phyloP scores from a whole-genome alignment of 2,113 vertebrate genomes.

The Morone chrysops region DNA sequence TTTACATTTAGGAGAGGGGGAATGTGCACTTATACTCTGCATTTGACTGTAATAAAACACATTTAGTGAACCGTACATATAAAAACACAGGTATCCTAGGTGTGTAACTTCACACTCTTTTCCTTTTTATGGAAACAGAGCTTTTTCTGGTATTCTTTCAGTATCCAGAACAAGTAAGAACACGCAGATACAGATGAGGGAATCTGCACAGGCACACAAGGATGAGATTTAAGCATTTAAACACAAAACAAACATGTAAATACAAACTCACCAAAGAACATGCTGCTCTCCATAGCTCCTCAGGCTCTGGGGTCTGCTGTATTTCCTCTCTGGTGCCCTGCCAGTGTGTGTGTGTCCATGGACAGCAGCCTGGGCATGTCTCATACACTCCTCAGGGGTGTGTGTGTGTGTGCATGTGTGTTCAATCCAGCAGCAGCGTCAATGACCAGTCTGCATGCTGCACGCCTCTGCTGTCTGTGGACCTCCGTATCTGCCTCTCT shows the following conservation, averaged over 20 bases:
- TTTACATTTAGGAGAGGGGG: slow-evolving; percentile 31
- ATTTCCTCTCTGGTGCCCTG: slow-evolving; percentile 85
- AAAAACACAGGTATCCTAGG: slow-evolving; percentile 6
- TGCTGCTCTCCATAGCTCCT: slow-evolving; percentile 95
- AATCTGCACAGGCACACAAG: neutral
- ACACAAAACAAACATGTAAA: slow-evolving; percentile 14
- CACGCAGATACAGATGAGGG: neutral
- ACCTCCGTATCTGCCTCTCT: slow-evolving; percentile 60
- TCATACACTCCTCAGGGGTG: slow-evolving; percentile 82
- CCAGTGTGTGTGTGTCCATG: slow-evolving; percentile 77
- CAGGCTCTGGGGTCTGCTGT: slow-evolving; percentile 86
- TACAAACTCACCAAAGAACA: slow-evolving; percentile 98
- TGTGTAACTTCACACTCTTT: slow-evolving; percentile 57
- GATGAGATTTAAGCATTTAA: neutral
- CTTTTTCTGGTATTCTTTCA: neutral
- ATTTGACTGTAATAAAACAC: slow-evolving; percentile 53
- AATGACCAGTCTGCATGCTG: slow-evolving; percentile 77
- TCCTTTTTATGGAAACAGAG: slow-evolving; percentile 42
- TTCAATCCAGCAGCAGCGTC: slow-evolving; percentile 70
- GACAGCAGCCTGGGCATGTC: slow-evolving; percentile 79
- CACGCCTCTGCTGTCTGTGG: slow-evolving; percentile 62
- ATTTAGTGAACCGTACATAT: slow-evolving; percentile 24
- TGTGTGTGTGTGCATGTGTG: slow-evolving; percentile 60
- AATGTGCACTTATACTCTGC: slow-evolving; percentile 26
- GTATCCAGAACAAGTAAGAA: slow-evolving; percentile 9